Percentiles rank a stretch among this genome's conserved stretches.
phyloP scores from a whole-genome alignment of 2,888 invertebrate species.

The Drosophila kokeensis region DNA sequence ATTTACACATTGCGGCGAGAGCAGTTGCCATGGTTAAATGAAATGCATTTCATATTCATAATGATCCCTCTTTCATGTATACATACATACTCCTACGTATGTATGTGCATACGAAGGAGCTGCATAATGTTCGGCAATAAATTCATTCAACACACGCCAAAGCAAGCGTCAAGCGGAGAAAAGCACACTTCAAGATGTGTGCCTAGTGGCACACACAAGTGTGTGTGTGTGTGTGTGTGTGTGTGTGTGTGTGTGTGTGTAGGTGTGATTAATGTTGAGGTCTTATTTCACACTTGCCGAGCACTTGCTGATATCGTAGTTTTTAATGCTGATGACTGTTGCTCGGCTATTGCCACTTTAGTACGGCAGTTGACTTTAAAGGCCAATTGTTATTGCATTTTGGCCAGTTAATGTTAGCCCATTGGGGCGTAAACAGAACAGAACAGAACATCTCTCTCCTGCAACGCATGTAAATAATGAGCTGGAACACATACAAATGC shows the following conservation, averaged over 20 bases:
- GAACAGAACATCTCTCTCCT: slow-evolving; percentile 3
- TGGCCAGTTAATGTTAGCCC: slow-evolving; percentile 35
- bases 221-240: slow-evolving; percentile 24
- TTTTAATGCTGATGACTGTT: slow-evolving; percentile 30
- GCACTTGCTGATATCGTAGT: slow-evolving; percentile 74
- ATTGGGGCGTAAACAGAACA: slow-evolving; percentile 48
- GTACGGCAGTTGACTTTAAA: slow-evolving; percentile 15
- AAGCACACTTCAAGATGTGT: slow-evolving; percentile 53
- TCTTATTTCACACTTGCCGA: slow-evolving; percentile 67
- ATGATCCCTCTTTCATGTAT: slow-evolving; percentile 44
- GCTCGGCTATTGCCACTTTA: slow-evolving; percentile 10
- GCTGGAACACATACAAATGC: slow-evolving; percentile 36
- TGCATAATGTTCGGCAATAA: slow-evolving; percentile 78
- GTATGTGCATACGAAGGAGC: slow-evolving; percentile 30
- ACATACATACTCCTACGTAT: slow-evolving; percentile 4
- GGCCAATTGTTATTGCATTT: slow-evolving; percentile 28
- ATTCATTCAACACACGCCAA: slow-evolving; percentile 76
- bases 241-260: slow-evolving; percentile 23
- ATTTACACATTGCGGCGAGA: slow-evolving; percentile 36
- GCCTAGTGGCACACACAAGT: slow-evolving; percentile 1
- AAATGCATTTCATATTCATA: slow-evolving; percentile 76
- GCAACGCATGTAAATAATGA: slow-evolving; percentile 62
- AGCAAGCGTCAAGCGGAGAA: slow-evolving; percentile 27
- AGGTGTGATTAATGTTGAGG: slow-evolving; percentile 65
- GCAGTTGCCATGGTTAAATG: slow-evolving; percentile 57